phyloP scores from a whole-genome alignment of 2,797 vertebrate genomes.

The Neosilurus hyrtlii region DNA sequence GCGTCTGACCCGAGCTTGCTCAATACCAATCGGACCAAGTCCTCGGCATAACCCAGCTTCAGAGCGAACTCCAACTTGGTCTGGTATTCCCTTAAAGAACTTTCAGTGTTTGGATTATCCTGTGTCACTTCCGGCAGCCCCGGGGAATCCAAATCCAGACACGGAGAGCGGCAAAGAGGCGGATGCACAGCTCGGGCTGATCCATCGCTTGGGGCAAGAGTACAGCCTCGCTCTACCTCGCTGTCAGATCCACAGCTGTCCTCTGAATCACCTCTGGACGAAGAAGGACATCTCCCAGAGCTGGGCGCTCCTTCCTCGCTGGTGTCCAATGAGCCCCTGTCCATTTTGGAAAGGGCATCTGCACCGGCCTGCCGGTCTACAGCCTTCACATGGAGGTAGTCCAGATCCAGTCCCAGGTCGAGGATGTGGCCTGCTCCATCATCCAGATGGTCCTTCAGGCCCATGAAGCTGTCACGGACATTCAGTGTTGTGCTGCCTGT shows the following conservation, averaged over 20 bases:
- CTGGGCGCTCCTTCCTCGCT: conserved; percentile 71
- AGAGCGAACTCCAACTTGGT: conserved; percentile 95
- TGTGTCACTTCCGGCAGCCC: conserved; percentile 64
- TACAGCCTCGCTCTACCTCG: conserved; percentile 79
- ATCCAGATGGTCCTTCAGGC: conserved; percentile 92
- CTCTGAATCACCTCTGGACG: conserved; percentile 76
- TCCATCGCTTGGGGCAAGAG: conserved; percentile 43
- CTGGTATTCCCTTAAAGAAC: conserved; percentile 81
- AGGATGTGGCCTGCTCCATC: conserved; percentile 79
- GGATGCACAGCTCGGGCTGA: conserved; percentile 46
- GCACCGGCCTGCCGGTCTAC: conserved; percentile 75
- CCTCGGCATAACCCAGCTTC: conserved; percentile 93
- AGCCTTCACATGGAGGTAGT: conserved; percentile 87
- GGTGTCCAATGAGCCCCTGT: conserved; percentile 72
- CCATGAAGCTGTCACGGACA: conserved; percentile 92
- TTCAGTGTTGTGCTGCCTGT: conserved; percentile 81
- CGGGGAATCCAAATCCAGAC: conserved; percentile 75
- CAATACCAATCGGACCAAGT: conserved; percentile 89
- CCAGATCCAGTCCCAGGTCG: conserved; percentile 82
- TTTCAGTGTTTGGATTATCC: conserved; percentile 69
- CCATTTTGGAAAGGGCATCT: conserved; percentile 70
- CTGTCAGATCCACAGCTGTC: conserved; percentile 85
- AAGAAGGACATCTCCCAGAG: conserved; percentile 74
- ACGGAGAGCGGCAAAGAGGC: conserved; percentile 61
- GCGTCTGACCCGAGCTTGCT: conserved; percentile 90